Evolutionary conservation across 2,888 invertebrate species (phyloP).

Genomic region (Polydrusus tereticollis): DNA sequence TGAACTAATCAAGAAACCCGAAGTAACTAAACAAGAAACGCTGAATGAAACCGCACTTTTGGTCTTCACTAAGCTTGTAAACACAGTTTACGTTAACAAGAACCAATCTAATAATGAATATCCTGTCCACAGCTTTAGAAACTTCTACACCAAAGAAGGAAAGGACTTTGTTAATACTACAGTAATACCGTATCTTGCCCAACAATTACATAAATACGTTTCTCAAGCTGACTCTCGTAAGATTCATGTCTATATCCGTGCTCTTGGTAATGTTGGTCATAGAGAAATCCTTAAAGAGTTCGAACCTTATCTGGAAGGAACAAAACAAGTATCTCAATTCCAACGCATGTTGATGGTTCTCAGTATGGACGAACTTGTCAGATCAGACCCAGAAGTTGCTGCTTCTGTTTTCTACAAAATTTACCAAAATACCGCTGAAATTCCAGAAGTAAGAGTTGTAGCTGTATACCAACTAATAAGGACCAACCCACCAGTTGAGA

Average conservation of each 20-base stretch:
- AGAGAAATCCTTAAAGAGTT: slow-evolving; percentile 73
- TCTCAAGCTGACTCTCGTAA: slow-evolving; percentile 70
- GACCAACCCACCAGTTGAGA: slow-evolving; percentile 71
- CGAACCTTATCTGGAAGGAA: slow-evolving; percentile 79
- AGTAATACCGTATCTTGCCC: slow-evolving; percentile 74
- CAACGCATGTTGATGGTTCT: slow-evolving; percentile 76
- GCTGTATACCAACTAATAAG: slow-evolving; percentile 75
- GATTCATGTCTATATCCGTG: slow-evolving; percentile 74
- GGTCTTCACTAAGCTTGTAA: slow-evolving; percentile 72
- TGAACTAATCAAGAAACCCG: slow-evolving; percentile 69
- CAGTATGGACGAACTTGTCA: slow-evolving; percentile 70
- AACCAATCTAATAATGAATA: slow-evolving; percentile 72
- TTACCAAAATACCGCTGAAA: slow-evolving; percentile 76
- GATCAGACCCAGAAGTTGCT: slow-evolving; percentile 69
- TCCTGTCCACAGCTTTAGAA: slow-evolving; percentile 77
- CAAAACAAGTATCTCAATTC: slow-evolving; percentile 70
- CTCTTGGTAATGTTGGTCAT: slow-evolving; percentile 77
- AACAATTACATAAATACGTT: slow-evolving; percentile 71
- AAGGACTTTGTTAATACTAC: slow-evolving; percentile 68
- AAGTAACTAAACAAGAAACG: slow-evolving; percentile 69
- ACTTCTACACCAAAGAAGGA: slow-evolving; percentile 70
- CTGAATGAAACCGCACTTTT: slow-evolving; percentile 74
- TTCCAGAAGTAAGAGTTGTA: slow-evolving; percentile 75
- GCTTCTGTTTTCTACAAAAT: slow-evolving; percentile 75
- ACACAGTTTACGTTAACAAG: slow-evolving; percentile 73